These are phyloP conservation scores for Psophia crepitans DNA, from an alignment of 2,113 vertebrate species.

Conservation along the genomic window DNA sequence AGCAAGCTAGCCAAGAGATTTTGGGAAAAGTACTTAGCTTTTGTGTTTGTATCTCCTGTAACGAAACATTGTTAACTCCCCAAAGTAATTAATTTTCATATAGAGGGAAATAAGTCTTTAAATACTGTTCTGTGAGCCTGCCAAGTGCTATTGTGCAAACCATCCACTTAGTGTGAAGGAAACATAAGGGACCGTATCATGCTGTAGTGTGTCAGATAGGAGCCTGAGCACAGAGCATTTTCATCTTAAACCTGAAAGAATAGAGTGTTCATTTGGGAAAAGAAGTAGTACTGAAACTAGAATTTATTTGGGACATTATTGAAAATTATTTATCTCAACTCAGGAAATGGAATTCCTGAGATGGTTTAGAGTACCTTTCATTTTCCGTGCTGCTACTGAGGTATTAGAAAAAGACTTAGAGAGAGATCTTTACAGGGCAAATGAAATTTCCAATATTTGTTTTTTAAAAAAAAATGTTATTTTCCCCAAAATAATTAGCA, in stretches of 20 bases:
- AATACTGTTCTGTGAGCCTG: neutral
- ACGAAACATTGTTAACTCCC: neutral
- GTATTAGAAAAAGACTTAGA: neutral
- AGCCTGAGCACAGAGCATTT: neutral
- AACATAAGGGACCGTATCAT: neutral
- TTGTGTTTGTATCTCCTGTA: neutral
- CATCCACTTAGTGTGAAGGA: neutral
- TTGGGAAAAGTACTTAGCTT: neutral
- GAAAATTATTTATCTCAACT: neutral
- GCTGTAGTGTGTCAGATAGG: neutral
- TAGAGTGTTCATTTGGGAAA: neutral
- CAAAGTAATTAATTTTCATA: neutral
- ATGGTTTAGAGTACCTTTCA: neutral
- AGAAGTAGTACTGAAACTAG: neutral
- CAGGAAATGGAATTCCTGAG: neutral
- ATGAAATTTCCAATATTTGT: neutral
- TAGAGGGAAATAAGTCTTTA: neutral
- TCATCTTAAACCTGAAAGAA: neutral
- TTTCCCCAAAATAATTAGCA: neutral
- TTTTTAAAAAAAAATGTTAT: neutral
- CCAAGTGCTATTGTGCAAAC: neutral
- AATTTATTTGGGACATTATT: neutral
- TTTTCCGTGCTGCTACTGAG: neutral
- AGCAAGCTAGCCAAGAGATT: neutral
- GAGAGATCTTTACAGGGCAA: neutral